Conservation (phyloP, 2,113 vertebrate genomes). For the Megalops atlanticus region DNA sequence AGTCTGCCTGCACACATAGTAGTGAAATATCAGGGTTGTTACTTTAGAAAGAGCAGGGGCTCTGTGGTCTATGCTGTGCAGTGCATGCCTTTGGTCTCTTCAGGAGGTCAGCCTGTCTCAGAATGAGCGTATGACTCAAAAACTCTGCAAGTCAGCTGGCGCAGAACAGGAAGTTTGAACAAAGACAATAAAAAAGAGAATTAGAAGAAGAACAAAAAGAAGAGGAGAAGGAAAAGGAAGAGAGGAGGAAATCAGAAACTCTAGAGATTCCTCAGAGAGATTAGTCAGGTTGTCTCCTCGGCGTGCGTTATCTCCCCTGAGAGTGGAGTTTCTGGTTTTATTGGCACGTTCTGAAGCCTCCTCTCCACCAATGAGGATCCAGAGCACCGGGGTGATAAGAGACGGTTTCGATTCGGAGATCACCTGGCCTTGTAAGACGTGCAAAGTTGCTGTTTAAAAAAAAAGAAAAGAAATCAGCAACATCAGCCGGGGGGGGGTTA, state of each 20-base stretch:
- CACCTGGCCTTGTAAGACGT: neutral
- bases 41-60: neutral
- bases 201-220: conserved; percentile 39
- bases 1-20: too few relatives aligned
- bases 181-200: conserved; percentile 38
- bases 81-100: too few relatives aligned
- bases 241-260: too few relatives aligned
- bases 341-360: neutral
- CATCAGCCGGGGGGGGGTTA: neutral
- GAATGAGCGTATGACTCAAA: conserved; percentile 34
- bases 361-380: neutral
- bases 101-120: conserved; percentile 13
- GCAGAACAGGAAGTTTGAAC: conserved; percentile 62
- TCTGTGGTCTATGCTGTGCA: neutral
- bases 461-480: neutral
- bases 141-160: conserved; percentile 51
- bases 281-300: conserved; percentile 23
- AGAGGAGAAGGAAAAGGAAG: conserved; percentile 59
- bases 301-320: neutral
- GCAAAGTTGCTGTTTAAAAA: neutral
- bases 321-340: neutral
- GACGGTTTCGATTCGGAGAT: neutral
- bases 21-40: neutral
- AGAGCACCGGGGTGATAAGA: neutral
- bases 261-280: conserved; percentile 39